Conservation (phyloP, 1,140 invertebrate genomes). For the Neodiprion lecontei region DNA sequence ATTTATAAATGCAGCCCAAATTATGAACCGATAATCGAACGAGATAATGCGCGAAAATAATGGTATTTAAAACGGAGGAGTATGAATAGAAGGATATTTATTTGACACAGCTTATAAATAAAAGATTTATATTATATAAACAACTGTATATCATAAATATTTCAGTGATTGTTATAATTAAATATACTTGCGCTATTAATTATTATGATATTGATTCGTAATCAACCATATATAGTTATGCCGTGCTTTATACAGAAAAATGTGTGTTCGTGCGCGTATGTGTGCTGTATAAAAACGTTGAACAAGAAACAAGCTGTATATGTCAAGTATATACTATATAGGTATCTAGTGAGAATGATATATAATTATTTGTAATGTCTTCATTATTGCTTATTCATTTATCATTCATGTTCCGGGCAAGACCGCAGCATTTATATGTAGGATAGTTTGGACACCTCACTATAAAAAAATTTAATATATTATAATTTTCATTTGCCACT, state of each 20-base stretch:
- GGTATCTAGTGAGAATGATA: conserved; percentile 21
- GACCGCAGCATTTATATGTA: conserved; percentile 37
- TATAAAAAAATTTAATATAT: conserved; percentile 31
- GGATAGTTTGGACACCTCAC: conserved; percentile 22
- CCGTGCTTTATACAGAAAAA: conserved; percentile 44
- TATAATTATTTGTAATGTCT: conserved; percentile 13
- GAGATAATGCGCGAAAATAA: conserved; percentile 7
- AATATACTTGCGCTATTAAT: conserved; percentile 33
- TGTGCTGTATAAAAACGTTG: conserved; percentile 22
- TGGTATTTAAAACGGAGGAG: conserved; percentile 12
- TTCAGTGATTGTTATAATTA: not conserved
- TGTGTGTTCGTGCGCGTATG: conserved; percentile 30
- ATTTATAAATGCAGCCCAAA: too few species aligned
- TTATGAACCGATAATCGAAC: not conserved
- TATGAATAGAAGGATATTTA: conserved; percentile 49
- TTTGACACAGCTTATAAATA: conserved; percentile 53
- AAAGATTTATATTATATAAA: conserved; percentile 41
- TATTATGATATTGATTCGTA: not conserved
- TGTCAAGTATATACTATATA: conserved; percentile 3
- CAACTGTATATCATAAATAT: conserved; percentile 28
- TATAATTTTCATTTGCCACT: not conserved
- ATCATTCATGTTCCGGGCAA: conserved; percentile 31
- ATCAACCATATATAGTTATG: conserved; percentile 30
- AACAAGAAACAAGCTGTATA: conserved; percentile 23
- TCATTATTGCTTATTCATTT: not conserved